A percentile compares a stretch with the other conserved stretches of the same genome.
These are phyloP conservation scores for Leptothorax acervorum DNA, from an alignment of 2,888 invertebrate species.

Conservation along the genomic window DNA sequence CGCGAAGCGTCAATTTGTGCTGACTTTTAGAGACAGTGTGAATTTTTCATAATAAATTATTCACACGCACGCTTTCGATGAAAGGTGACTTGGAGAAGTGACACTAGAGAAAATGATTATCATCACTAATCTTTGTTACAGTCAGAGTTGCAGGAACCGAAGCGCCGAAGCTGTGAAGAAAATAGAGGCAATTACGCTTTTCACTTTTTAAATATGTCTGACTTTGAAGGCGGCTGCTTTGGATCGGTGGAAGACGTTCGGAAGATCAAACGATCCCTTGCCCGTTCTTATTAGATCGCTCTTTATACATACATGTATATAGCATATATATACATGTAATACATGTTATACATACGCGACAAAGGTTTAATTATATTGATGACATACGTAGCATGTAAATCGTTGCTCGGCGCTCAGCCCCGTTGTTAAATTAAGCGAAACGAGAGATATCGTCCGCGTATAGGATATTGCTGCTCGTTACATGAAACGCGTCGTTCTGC, in stretches of 20 bases:
- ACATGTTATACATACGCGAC: conserved; percentile 45
- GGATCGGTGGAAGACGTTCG: conserved; percentile 64
- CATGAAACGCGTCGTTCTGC: conserved; percentile 48
- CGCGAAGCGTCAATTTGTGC: conserved; percentile 6
- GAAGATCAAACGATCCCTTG: conserved; percentile 69
- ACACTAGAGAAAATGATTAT: background rate
- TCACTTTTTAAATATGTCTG: conserved; percentile 31
- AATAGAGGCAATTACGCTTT: conserved; percentile 49
- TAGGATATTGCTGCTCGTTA: conserved; percentile 36
- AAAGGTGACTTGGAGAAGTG: background rate
- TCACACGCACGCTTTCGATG: conserved; percentile 33
- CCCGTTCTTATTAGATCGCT: conserved; percentile 66
- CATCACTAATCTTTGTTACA: background rate
- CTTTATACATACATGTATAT: conserved; percentile 55
- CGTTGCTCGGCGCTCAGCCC: conserved; percentile 55
- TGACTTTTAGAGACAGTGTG: conserved; percentile 35
- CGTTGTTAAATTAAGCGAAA: conserved; percentile 61
- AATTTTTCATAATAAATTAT: conserved; percentile 58
- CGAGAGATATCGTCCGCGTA: conserved; percentile 49
- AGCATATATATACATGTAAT: conserved; percentile 51
- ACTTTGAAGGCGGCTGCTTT: background rate
- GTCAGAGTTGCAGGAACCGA: background rate
- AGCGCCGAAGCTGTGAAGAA: conserved; percentile 22
- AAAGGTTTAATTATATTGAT: conserved; percentile 57
- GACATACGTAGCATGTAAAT: conserved; percentile 54